These are phyloP conservation scores for Hemibagrus wyckioides DNA, from an alignment of 2,113 vertebrate genomes.

Conservation along the genomic window DNA sequence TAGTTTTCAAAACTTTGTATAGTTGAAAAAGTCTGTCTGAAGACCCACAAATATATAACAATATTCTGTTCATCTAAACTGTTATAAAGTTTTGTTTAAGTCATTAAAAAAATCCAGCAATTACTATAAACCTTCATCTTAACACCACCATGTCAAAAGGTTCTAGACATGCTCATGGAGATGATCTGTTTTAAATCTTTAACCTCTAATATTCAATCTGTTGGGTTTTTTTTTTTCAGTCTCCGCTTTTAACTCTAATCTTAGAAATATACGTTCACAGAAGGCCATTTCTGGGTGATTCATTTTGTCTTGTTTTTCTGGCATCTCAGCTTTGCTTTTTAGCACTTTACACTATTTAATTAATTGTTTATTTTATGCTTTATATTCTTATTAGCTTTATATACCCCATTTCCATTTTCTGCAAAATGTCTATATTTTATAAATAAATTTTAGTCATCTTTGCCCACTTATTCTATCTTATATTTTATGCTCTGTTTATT, in stretches of 20 bases:
- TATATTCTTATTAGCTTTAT: neutral
- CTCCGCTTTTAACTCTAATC: neutral
- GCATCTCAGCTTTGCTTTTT: neutral
- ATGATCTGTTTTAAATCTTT: neutral
- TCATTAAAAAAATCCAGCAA: neutral
- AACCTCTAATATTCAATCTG: neutral
- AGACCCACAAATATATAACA: neutral
- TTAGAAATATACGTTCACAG: neutral
- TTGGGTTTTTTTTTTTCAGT: neutral
- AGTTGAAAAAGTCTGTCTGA: neutral
- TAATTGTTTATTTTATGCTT: neutral
- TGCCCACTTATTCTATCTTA: neutral
- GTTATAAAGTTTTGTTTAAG: neutral
- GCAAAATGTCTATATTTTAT: neutral
- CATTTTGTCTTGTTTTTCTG: neutral
- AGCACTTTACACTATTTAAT: neutral
- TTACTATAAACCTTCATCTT: neutral
- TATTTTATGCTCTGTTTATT: neutral
- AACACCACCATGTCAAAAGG: neutral
- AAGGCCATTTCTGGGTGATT: neutral
- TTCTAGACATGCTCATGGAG: neutral
- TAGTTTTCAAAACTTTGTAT: neutral
- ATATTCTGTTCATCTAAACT: neutral
- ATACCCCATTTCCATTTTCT: neutral
- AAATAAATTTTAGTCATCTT: neutral